Base-by-base conservation (phyloP, 2,888 invertebrate species). In the Zootermopsis nevadensis region DNA sequence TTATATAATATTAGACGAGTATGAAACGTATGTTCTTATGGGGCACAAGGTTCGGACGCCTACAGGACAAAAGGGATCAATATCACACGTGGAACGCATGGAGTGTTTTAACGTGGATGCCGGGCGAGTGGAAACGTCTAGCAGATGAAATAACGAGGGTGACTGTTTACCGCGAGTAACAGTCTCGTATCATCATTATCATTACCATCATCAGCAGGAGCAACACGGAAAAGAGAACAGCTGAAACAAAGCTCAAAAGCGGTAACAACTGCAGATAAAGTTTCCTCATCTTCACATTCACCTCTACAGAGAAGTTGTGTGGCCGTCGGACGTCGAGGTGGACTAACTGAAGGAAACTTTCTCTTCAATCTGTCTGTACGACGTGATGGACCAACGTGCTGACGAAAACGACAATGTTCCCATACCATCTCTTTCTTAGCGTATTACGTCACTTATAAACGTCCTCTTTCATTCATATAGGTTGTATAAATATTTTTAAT, bases 201-300 rank as follows among this genome's bases (percentile, higher is more conserved):
- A 33, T 22, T 30, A 69, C 22, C 19, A 33, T 69, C 69, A 69
- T 33, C 6, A 67, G 3, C 27, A 27, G 4, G 27, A 67, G 10
- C 67, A 60, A 27, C 67, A 67, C 27, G 67, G 27, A 67, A 67
- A 69, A 69, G 69, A 33, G 31, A 31, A 69, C 69, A 69, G 69
- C 69, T 69, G 69, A 69, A 69, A 33, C 69, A 69, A 33, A 69
- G 22, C 69, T 69, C 31, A 69, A 69, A 67, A 69, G 69, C 69
- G 22, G 69, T 30, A 69, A 60, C 60, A 69, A 69, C 69, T 69
- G 69, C 30, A 33, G 69, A 69, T 69, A 69, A 69, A 69, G 69
- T 69, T 69, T 33, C 19, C n/a, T 60, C 60, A n/a, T 60, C 60
- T 60, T 69, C 69, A 69, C 69, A 69, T 69, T 7, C 69, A 33